Percentiles rank a stretch among this genome's conserved stretches.
These are phyloP conservation scores for Coreius guichenoti DNA, from an alignment of 2,797 vertebrate genomes.

Conservation along the genomic window DNA sequence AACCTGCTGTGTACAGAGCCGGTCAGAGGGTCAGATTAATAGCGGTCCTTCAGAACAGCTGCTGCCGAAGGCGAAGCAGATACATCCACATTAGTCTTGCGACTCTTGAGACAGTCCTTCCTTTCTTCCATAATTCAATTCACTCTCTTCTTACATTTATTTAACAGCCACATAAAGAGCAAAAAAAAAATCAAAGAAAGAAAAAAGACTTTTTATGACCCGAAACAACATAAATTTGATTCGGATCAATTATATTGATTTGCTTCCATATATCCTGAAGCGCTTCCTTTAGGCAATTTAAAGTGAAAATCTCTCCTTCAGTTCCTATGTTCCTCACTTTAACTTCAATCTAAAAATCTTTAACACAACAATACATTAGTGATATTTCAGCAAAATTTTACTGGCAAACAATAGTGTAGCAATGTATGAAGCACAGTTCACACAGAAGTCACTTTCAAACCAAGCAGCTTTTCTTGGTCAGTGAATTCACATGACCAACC, in stretches of 20 bases:
- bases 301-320: not conserved
- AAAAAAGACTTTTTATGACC: constrained; percentile 40
- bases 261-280: constrained; percentile 24
- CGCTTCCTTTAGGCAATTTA: constrained; percentile 1
- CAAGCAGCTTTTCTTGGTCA: not conserved
- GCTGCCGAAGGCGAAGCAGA: constrained; percentile 47
- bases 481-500: not conserved
- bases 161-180: constrained; percentile 33
- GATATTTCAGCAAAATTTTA: not conserved
- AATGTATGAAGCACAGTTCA: not conserved
- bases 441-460: not conserved
- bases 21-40: constrained; percentile 50
- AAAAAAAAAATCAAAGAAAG: constrained; percentile 28
- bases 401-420: not conserved
- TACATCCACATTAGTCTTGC: not conserved
- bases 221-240: constrained; percentile 9
- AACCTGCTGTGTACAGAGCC: constrained; percentile 27
- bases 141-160: constrained; percentile 19
- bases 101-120: constrained; percentile 33
- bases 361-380: not conserved
- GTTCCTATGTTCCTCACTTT: not conserved
- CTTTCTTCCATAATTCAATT: constrained; percentile 8
- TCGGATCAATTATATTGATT: constrained; percentile 47
- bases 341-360: not conserved
- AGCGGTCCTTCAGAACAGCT: constrained; percentile 48